phyloP scores from a whole-genome alignment of 1,140 invertebrate genomes.

The Nomia melanderi region DNA sequence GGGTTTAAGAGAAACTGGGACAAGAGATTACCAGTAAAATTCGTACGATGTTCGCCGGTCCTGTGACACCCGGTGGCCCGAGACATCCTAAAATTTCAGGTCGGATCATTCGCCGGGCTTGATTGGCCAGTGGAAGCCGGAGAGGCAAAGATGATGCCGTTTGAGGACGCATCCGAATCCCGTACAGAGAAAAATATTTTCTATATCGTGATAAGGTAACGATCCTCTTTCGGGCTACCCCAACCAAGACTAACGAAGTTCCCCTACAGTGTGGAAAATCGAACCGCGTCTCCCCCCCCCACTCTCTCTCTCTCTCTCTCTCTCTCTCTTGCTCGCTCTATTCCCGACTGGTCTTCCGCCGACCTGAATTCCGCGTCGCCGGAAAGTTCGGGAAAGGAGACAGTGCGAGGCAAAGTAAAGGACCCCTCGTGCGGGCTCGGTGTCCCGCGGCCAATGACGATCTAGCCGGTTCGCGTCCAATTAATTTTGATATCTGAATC shows the following conservation, averaged over 20 bases:
- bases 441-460: slow-evolving; percentile 38
- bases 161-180: not conserved
- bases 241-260: slow-evolving; percentile 60
- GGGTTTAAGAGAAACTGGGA: not conserved
- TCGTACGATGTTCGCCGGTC: not conserved
- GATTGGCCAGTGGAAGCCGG: not conserved
- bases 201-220: slow-evolving; percentile 52
- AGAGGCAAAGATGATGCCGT: not conserved
- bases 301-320: too few relatives aligned
- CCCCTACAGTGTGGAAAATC: slow-evolving; percentile 58
- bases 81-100: not conserved
- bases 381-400: slow-evolving; percentile 50
- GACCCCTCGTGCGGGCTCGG: not conserved
- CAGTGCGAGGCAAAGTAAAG: slow-evolving; percentile 13
- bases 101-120: not conserved
- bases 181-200: slow-evolving; percentile 42
- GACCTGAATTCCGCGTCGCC: slow-evolving; percentile 53
- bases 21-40: not conserved
- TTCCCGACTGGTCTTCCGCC: slow-evolving; percentile 46
- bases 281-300: slow-evolving; percentile 34
- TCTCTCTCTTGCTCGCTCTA: too few relatives aligned
- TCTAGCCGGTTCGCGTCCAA: slow-evolving; percentile 41
- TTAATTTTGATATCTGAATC: slow-evolving; percentile 48
- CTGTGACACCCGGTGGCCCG: not conserved
- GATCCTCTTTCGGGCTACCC: slow-evolving; percentile 45